Conservation (phyloP, 2,113 vertebrate genomes). For the Podarcis muralis region DNA sequence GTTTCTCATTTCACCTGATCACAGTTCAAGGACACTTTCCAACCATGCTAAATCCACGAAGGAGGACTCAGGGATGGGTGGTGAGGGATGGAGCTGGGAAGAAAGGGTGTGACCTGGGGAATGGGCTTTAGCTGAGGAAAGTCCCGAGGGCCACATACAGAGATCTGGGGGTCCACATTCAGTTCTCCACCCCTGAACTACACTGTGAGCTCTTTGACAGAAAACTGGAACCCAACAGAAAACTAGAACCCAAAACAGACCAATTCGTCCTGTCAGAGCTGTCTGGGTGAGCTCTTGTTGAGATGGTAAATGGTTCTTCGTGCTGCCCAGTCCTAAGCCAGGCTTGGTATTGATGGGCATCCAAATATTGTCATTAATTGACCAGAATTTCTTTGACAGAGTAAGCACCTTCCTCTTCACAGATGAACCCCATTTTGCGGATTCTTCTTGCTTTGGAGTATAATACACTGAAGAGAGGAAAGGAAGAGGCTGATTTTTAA, state of each 20-base stretch:
- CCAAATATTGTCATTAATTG: neutral
- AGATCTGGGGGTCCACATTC: no score
- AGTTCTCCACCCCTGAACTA: neutral
- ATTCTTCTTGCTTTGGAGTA: neutral
- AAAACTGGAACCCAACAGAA: neutral
- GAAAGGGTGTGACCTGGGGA: no score
- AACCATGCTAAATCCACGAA: no score
- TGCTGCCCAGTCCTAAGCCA: neutral
- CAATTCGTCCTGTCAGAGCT: neutral
- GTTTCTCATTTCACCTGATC: no score
- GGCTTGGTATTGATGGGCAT: no score
- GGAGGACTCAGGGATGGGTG: no score
- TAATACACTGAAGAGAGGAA: neutral
- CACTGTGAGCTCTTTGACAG: neutral
- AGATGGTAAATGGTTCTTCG: neutral
- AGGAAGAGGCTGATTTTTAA: neutral
- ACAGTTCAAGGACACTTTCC: no score
- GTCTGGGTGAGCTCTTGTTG: neutral
- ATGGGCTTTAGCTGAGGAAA: no score
- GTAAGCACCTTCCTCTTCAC: neutral
- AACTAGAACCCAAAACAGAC: neutral
- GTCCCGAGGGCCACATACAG: no score
- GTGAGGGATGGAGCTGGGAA: no score
- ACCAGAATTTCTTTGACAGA: neutral
- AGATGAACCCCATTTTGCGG: neutral